Base-by-base conservation (phyloP, 1,140 invertebrate genomes). In the Carposina sasakii region DNA sequence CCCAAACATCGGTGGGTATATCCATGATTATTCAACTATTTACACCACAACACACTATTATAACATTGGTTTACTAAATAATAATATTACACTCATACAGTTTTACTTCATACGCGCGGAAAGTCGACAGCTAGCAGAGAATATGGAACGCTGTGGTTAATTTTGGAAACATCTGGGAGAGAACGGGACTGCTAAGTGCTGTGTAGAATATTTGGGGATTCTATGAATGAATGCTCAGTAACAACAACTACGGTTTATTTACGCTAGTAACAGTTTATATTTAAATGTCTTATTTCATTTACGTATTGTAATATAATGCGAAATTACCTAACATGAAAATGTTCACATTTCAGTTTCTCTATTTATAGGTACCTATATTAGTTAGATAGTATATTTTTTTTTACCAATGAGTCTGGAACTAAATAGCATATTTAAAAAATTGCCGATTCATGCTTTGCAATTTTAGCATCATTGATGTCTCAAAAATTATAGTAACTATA, bases 1-100 rank as follows among this genome's bases (percentile, higher is more conserved):
- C 92, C 93, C 93, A 94, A 58, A 94, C 89, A 78, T 93, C 90
- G 21, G 88, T 87, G 28, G 85, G 81, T 37, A 89, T 85, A 86
- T 90, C 89, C 89, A 90, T 90, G 1, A 10, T 52, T 8, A 34
- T 47, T 33, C 46, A 24, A 48, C 19, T 45, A 37, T 48, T 45
- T 50, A 66, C 61, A 40, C 36, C 52, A 49, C 44, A 52, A 52
- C 54, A 76, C 71, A 48, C 36, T 58, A 59, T 57, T 21, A 13
- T 12, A 21, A 12, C 3, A 10, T 39, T 12, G 9, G 9, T 10
- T 15, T 20, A 15, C 5, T 8, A n/a, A n/a, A 8, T 13, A 10
- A 15, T 10, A 33, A 33, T 15, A 8, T 10, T 10, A 33, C 36
- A 12, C 12, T n/a, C 24, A 22, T 41, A n/a, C n/a, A 60, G 52